Base-by-base conservation (phyloP, 2,113 vertebrate species). In the Salvelinus fontinalis region DNA sequence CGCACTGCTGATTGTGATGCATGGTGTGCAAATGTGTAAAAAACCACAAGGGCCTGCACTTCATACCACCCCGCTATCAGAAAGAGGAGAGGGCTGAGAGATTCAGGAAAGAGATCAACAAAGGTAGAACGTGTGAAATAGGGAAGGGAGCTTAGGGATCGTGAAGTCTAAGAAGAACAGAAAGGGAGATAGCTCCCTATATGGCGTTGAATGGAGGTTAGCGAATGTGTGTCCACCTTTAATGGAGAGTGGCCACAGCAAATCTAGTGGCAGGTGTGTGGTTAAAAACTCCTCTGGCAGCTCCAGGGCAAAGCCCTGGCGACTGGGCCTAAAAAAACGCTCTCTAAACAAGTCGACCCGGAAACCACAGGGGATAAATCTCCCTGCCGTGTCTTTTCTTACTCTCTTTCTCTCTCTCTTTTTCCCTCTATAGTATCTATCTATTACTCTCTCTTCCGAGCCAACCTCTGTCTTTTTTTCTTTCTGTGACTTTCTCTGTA, bases 301-400 rank as follows among this genome's bases (percentile, higher is more conserved):
- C 88, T 90, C 88, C 91, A 92, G 92, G 92, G 93, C 83, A 89
- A 91, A 92, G 59, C 82, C 80, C 66, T 81, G 78, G 83, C 20
- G 65, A 90, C 83, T 78, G 79, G 72, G 71, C 68, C 83, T 84
- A 85, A 90, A 89, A 86, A 91, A 92, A 87, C 7, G 27, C 79
- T 82, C 83, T 77, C 82, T 92, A 92, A 92, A 92, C 91, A 91
- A 83, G 81, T 75, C 73, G 71, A 75, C 71, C 78, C 78, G 54
- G 75, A 89, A 84, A 88, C 79, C 80, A 86, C 83, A 78, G 66
- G 74, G 76, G 81, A 87, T 88, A 88, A 83, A 89, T 87, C 80
- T 78, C 67, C 67, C 62, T 34, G 77, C 60, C 49, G 3, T 79
- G 2, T 27, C 18, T 14, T 14, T 64, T 60, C 81, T 62, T 60